Evolutionary conservation across 2,797 vertebrate species (phyloP).

Genomic region (Tachyglossus aculeatus): DNA sequence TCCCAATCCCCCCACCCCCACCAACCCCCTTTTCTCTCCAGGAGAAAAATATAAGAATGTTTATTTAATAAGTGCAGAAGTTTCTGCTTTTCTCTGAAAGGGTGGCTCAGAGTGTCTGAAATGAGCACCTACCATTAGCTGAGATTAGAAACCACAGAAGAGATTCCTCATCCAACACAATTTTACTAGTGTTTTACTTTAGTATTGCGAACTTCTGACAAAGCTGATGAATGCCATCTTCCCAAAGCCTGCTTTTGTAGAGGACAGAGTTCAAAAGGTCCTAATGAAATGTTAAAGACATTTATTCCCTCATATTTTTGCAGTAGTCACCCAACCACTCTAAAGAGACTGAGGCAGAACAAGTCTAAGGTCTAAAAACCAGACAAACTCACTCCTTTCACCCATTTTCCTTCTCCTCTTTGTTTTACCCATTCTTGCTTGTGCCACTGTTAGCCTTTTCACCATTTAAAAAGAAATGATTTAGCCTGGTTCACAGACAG

Average conservation of each 20-base stretch:
- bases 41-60: not conserved
- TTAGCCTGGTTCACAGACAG: not conserved
- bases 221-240: constrained; percentile 50
- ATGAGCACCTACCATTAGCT: constrained; percentile 28
- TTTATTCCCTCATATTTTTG: constrained; percentile 47
- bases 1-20: not conserved
- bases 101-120: constrained; percentile 31
- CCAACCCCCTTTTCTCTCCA: not conserved
- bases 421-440: constrained; percentile 1
- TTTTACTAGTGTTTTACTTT: constrained; percentile 36
- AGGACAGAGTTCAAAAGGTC: constrained; percentile 70
- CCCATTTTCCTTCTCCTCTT: not conserved
- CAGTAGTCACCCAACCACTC: constrained; percentile 37
- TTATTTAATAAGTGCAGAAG: constrained; percentile 21
- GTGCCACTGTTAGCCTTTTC: not conserved
- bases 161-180: not conserved
- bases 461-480: not conserved
- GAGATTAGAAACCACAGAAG: constrained; percentile 10
- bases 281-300: constrained; percentile 31
- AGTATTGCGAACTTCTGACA: constrained; percentile 31
- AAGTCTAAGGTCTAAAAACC: constrained; percentile 23
- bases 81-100: constrained; percentile 3
- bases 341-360: constrained; percentile 26
- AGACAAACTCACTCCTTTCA: not conserved
- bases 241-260: constrained; percentile 62